A percentile compares a stretch with the other conserved stretches of the same genome.
These are phyloP conservation scores for Emys orbicularis DNA, from an alignment of 2,797 vertebrate species.

Conservation along the genomic window DNA sequence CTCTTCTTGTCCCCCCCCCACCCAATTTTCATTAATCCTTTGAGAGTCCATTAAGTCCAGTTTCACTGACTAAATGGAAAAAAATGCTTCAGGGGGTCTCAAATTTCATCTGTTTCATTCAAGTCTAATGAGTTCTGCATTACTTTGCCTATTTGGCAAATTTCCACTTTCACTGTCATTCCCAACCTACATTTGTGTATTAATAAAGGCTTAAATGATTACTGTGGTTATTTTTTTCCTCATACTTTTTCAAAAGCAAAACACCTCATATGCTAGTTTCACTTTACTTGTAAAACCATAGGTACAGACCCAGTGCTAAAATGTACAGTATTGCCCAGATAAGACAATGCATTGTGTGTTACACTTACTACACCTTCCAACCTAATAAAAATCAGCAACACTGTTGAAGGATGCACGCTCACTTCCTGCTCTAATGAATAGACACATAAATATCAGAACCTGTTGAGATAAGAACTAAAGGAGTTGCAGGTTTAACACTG, in stretches of 20 bases:
- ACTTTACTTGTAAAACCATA: background rate
- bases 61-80: background rate
- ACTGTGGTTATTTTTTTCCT: background rate
- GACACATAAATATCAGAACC: background rate
- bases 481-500: background rate
- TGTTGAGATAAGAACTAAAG: background rate
- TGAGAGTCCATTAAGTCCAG: background rate
- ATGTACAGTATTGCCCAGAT: background rate
- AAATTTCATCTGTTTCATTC: background rate
- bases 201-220: background rate
- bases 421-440: background rate
- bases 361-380: background rate
- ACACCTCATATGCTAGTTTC: background rate
- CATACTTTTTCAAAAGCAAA: background rate
- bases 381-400: background rate
- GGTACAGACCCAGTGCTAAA: background rate
- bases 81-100: background rate
- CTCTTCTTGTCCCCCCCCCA: background rate
- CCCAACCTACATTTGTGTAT: background rate
- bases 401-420: background rate
- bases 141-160: background rate
- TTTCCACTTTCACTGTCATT: background rate
- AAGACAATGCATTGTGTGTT: background rate
- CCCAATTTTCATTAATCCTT: background rate
- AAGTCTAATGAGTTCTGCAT: background rate